phyloP scores from a whole-genome alignment of 1,140 invertebrate genomes.

The Drosophila serrata region DNA sequence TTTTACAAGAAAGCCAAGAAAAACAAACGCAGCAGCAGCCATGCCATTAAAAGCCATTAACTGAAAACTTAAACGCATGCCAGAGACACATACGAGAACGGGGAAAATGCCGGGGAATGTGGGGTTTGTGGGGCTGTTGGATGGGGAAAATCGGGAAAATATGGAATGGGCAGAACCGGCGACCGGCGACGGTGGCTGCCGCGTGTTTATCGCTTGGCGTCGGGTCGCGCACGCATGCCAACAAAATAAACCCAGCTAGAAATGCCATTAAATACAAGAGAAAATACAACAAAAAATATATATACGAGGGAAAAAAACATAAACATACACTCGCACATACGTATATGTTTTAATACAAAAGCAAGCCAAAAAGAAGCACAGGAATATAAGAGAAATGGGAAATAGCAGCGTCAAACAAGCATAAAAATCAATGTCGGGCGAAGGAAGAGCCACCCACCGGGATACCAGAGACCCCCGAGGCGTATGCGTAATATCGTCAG shows the following conservation, averaged over 20 bases:
- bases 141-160: conserved; percentile 7
- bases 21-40: conserved; percentile 37
- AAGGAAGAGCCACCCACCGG: conserved; percentile 65
- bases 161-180: conserved; percentile 34
- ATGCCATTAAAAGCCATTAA: conserved; percentile 83
- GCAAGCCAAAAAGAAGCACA: conserved; percentile 35
- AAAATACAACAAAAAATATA: conserved; percentile 47
- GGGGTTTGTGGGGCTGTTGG: not conserved
- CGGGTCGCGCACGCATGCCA: conserved; percentile 79
- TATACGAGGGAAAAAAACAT: conserved; percentile 10
- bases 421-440: conserved; percentile 76
- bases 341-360: conserved; percentile 69
- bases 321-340: conserved; percentile 30
- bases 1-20: conserved; percentile 56
- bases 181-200: conserved; percentile 49
- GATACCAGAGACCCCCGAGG: conserved; percentile 36
- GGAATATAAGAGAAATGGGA: conserved; percentile 1
- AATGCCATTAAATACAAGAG: conserved; percentile 77
- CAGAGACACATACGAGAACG: conserved; percentile 58
- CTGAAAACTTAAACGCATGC: conserved; percentile 83
- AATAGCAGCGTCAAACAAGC: conserved; percentile 46
- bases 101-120: not conserved
- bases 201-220: conserved; percentile 77
- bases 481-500: conserved; percentile 73
- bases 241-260: conserved; percentile 79